Evolutionary conservation across 2,797 vertebrate species (phyloP).

Genomic region (Mycteria americana): DNA sequence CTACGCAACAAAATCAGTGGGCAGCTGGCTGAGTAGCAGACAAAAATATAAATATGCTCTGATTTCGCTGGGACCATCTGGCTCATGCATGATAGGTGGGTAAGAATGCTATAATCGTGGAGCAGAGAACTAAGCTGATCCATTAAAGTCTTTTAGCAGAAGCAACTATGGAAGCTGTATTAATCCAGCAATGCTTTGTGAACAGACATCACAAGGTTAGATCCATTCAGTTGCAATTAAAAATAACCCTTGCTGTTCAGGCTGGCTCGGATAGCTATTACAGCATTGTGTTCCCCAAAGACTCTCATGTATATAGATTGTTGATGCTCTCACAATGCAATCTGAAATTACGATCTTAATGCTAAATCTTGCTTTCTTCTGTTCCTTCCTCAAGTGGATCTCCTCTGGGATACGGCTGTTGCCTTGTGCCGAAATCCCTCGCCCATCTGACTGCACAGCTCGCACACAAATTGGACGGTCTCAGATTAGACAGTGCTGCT

Average conservation of each 20-base stretch:
- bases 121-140: conserved; percentile 48
- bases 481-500: not conserved
- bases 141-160: conserved; percentile 71
- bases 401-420: conserved; percentile 12
- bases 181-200: conserved; percentile 26
- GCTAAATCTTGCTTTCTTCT: conserved; percentile 63
- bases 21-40: conserved; percentile 52
- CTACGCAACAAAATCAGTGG: conserved; percentile 1
- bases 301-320: not conserved
- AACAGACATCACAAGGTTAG: conserved; percentile 39
- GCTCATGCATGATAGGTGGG: conserved; percentile 46
- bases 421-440: conserved; percentile 1
- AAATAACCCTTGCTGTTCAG: not conserved
- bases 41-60: conserved; percentile 23
- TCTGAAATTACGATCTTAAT: conserved; percentile 68
- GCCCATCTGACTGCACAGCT: not conserved
- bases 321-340: conserved; percentile 46
- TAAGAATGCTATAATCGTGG: conserved; percentile 56
- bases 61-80: conserved; percentile 31
- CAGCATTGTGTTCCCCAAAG: not conserved
- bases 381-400: conserved; percentile 57
- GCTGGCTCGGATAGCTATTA: conserved; percentile 15
- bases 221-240: conserved; percentile 45
- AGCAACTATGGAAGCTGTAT: conserved; percentile 13
- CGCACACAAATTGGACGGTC: not conserved